These are phyloP conservation scores for Coptodon bakossiorum DNA, from an alignment of 2,113 vertebrate genomes.

Conservation along the genomic window DNA sequence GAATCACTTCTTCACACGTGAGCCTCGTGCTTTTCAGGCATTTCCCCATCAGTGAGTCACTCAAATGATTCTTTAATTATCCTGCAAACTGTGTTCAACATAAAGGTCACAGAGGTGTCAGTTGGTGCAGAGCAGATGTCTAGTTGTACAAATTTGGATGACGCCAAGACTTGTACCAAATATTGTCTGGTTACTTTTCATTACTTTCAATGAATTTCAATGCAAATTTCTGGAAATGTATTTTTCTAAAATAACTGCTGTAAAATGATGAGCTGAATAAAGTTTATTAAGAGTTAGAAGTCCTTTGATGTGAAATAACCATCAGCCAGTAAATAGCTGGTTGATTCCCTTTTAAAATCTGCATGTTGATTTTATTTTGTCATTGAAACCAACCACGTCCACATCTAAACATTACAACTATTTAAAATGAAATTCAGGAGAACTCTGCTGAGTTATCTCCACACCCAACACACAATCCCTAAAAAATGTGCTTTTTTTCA, in stretches of 20 bases:
- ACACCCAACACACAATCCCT: accelerated
- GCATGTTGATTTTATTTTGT: not conserved
- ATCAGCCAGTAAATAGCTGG: not conserved
- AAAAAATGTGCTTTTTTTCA: not conserved
- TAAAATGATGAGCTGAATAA: not conserved
- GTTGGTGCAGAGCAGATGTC: not conserved
- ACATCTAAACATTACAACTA: not conserved
- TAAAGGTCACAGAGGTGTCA: not conserved
- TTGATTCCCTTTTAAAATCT: not conserved
- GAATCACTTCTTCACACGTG: not conserved
- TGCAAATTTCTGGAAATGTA: not conserved
- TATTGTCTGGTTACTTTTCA: not conserved
- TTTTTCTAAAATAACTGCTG: not conserved
- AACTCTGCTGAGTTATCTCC: not conserved
- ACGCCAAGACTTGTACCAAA: not conserved
- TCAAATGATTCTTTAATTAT: not conserved
- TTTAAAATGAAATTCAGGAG: not conserved
- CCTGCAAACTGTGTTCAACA: not conserved
- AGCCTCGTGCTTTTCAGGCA: not conserved
- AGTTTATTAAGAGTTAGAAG: no score
- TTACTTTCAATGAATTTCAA: not conserved
- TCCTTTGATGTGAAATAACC: not conserved
- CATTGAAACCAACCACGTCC: accelerated
- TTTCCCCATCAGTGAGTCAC: not conserved
- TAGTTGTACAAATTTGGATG: accelerated